Evolutionary conservation across 1,140 invertebrate genomes (phyloP).

Genomic region (Ceratina calcarata): DNA sequence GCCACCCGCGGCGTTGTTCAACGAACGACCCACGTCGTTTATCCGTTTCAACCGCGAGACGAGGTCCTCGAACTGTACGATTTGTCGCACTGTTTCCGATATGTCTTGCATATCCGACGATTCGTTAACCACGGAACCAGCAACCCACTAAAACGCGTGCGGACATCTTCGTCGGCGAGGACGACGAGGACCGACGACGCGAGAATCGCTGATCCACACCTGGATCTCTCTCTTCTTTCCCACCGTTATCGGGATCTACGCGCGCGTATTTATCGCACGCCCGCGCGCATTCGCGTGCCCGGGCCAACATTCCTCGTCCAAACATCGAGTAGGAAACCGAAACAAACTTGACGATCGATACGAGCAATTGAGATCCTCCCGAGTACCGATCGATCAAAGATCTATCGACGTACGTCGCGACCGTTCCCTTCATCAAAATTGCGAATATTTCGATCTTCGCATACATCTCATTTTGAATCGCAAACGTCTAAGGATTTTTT

Average conservation of each 20-base stretch:
- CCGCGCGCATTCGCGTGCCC: constrained; percentile 24
- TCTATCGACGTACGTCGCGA: too few relatives aligned
- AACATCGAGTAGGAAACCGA: neutral
- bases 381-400: too few relatives aligned
- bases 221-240: constrained; percentile 29
- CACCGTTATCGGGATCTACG: constrained; percentile 1
- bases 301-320: constrained; percentile 14
- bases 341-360: neutral
- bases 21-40: constrained; percentile 63
- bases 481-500: too few relatives aligned
- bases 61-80: constrained; percentile 77
- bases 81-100: constrained; percentile 71
- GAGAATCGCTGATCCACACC: constrained; percentile 50
- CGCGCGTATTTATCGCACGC: constrained; percentile 9
- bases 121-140: neutral
- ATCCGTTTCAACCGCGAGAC: constrained; percentile 75
- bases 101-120: neutral
- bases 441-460: too few relatives aligned
- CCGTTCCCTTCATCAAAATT: too few relatives aligned
- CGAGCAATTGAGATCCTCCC: too few relatives aligned
- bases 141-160: neutral
- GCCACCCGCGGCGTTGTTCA: too few relatives aligned
- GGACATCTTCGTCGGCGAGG: constrained; percentile 1
- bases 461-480: too few relatives aligned
- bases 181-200: constrained; percentile 2